Evolutionary conservation across 2,797 vertebrate genomes (phyloP), one percentile per base, ranked within the genome.

Genomic region (Tadarida brasiliensis): DNA sequence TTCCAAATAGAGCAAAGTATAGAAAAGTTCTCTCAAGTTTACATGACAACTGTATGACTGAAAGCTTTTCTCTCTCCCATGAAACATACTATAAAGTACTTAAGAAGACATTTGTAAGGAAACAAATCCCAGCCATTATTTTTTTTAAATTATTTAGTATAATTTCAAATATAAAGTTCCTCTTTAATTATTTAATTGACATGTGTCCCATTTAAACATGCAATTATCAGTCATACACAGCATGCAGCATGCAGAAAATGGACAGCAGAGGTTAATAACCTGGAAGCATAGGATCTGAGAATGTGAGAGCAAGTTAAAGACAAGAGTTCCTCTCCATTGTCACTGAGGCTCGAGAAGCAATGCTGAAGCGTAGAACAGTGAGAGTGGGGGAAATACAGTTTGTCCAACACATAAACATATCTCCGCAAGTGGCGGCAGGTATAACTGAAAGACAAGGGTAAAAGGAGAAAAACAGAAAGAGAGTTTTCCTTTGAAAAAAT

Each of bases 341-440:
- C 98, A 98, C 98, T 98, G 98, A 98, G 98, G 98, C 97, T 98
- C 97, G 98, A 98, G 98, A 99, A 99, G 98, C 98, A 99, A 98
- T 98, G 98, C 97, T 98, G 98, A 98, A 98, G 98, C 97, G 98
- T 98, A 92, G 98, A 98, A 96, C 98, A 99, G 98, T 98, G 98
- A 71, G 98, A 98, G 98, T 98, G 98, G 96, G 99, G 98, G 96
- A 98, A 98, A 98, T 98, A 99, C 93, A 99, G 98, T 99, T 98
- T 99, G 99, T 99, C 99, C 99, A 99, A 98, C 97, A 99, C 98
- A 99, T 98, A 99, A 49, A 99, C 98, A 98, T 99, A 99, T 98
- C 99, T 99, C 99, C 98, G 99, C 98, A 99, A 98, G 98, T 99
- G 99, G 99, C 98, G 98, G 98, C 98, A 98, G 98, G 98, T 98